phyloP scores from a whole-genome alignment of 1,140 invertebrate species.

The Eumeta japonica region DNA sequence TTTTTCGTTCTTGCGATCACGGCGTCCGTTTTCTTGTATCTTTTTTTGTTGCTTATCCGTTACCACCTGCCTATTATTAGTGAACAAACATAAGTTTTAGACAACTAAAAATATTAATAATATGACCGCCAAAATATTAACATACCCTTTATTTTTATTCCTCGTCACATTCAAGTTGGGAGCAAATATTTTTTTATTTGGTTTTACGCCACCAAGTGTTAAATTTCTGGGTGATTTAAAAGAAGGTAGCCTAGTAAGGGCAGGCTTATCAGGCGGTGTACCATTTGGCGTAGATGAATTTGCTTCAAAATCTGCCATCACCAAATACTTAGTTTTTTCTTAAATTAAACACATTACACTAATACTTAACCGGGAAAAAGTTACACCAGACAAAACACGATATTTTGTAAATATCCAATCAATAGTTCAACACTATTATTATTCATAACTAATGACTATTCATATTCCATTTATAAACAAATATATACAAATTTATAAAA shows the following conservation, averaged over 20 bases:
- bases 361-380: neutral
- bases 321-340: neutral
- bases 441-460: too few relatives aligned
- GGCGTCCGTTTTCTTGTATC: constrained; percentile 24
- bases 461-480: too few relatives aligned
- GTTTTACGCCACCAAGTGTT: constrained; percentile 48
- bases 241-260: too few relatives aligned
- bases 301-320: constrained; percentile 32
- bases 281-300: constrained; percentile 31
- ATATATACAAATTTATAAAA: too few relatives aligned
- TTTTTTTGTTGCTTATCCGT: constrained; percentile 30
- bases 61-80: too few relatives aligned
- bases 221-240: constrained; percentile 57
- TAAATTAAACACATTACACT: neutral
- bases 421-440: too few relatives aligned
- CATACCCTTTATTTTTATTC: constrained; percentile 52
- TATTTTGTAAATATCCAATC: constrained; percentile 2
- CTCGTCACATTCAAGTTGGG: constrained; percentile 50
- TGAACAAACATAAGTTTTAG: too few relatives aligned
- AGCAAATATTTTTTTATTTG: constrained; percentile 49
- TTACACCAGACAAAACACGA: constrained; percentile 5
- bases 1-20: constrained; percentile 27
- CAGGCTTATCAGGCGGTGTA: constrained; percentile 36
- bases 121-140: constrained; percentile 6
- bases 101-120: neutral